Evolutionary conservation across 2,797 vertebrate species (phyloP), one percentile per base, ranked within the genome.

Genomic region (Pangasius macronema): DNA sequence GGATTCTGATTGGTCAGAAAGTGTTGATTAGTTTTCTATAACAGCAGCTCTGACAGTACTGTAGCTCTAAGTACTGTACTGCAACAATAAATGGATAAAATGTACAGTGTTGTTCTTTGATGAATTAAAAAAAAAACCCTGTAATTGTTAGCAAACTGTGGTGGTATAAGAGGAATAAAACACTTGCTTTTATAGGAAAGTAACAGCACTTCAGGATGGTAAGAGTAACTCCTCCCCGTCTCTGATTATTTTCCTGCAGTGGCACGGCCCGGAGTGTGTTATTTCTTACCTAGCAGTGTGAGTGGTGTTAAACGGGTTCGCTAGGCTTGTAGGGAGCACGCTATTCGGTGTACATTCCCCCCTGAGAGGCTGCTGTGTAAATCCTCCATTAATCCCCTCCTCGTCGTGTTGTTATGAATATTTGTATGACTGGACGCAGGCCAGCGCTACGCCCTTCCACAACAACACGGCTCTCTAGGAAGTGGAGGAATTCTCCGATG

Each of bases 401-500:
- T 68, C 1, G 1, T 51, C 24, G 20, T 51, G 80, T 83, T 83
- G 36, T 42, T 73, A n/a, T 83, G 80, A 87, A 87, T 87, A 76
- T 83, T 88, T 83, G 72, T 81, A 57, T 85, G 77, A 70, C 51
- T 85, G 83, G 87, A 85, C 24, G 27, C 22, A 0, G 20, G 46
- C 87, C 87, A 85, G 51, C 57, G 51, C 9, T 30, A 82, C 83
- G 13, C 83, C 83, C 83, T 65, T 85, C 87, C 83, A 73, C 77
- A 82, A 88, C 76, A 85, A 82, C 83, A 82, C 39, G 36, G 67
- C 83, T 72, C 51, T 88, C 83, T 36, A 82, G 83, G 77, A 82
- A 82, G 77, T 8, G 77, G 11, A 57, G 83, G 72, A 88, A 88
- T 81, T 79, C 83, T 65, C 70, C 30, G 30, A 55, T 16, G n/a